Evolutionary conservation across 2,797 vertebrate species (phyloP), one percentile per base, ranked within the genome.

Genomic region (Pachyuromys duprasi): DNA sequence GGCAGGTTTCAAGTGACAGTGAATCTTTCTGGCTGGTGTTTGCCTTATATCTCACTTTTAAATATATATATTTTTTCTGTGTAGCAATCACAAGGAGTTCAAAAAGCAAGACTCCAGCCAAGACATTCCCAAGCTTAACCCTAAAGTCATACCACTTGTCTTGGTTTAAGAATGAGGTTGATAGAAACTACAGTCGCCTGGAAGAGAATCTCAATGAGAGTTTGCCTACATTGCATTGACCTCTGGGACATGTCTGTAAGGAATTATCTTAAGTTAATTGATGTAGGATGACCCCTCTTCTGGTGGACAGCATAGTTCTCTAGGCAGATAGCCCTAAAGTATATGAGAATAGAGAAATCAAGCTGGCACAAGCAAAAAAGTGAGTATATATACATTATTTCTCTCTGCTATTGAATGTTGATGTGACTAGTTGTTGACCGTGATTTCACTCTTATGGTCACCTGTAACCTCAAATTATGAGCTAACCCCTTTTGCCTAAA

Each of bases 1-100:
- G 8, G 14, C 9, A 39, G 7, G 12, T 45, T 4, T 9, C 18
- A 49, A 45, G 4, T 2, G 6, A 11, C 20, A 39, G 2, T 6
- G 15, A 67, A 49, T 8, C 28, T n/a, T 74, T 22, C 1, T 4
- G 4, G 8, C 8, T 72, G 24, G 28, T 36, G n/a, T 86, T 39
- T 6, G 20, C 3, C 17, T 55, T 13, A 26, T 7, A 7, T n/a
- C 1, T 75, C 12, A 26, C 17, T 88, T 13, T 1, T 11, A 78
- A 80, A 24, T 9, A 14, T 26, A 18, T 42, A n/a, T n/a, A n/a
- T n/a, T n/a, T 36, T 60, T 60, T 70, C 57, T 4, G 18, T 28
- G 13, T 7, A 67, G 3, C 33, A 2, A 82, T 45, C 33, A 53
- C 28, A 78, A 39, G 20, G 2, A 86, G 0, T 31, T 5, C 1